A percentile compares a stretch with the other conserved stretches of the same genome.
phyloP scores from a whole-genome alignment of 2,797 vertebrate genomes.

The Thunnus albacares region DNA sequence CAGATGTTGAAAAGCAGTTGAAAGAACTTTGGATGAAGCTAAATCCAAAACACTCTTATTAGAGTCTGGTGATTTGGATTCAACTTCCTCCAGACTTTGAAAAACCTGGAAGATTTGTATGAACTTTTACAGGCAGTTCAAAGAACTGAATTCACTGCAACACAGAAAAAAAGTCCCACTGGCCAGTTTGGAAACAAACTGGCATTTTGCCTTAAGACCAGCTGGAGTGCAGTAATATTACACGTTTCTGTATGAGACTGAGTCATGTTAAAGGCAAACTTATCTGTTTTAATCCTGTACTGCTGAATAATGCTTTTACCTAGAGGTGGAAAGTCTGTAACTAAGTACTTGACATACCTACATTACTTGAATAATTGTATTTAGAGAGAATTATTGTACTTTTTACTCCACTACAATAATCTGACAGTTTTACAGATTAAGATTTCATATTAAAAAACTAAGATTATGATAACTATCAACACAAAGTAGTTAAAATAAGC shows the following conservation, averaged over 20 bases:
- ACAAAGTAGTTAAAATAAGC: neutral
- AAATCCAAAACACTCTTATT: neutral
- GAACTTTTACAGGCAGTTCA: neutral
- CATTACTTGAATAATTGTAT: too few relatives aligned
- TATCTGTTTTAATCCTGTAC: neutral
- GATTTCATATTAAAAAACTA: neutral
- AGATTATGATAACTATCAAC: too few relatives aligned
- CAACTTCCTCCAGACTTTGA: neutral
- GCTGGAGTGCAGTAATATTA: conserved; percentile 26
- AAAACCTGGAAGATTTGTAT: neutral
- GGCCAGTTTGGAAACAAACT: conserved; percentile 3
- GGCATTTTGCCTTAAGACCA: conserved; percentile 17
- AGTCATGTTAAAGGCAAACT: conserved; percentile 15
- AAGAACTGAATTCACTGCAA: conserved; percentile 1
- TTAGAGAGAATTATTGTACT: neutral
- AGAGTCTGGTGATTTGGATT: neutral
- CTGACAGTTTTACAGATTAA: neutral
- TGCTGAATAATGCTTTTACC: neutral
- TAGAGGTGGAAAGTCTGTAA: neutral
- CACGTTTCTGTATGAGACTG: conserved; percentile 11
- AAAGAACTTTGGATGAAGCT: neutral
- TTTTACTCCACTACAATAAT: neutral
- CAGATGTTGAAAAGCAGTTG: neutral
- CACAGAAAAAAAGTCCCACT: neutral
- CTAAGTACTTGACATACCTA: neutral